Conservation (phyloP, 2,113 vertebrate genomes). For the Electrona antarctica region DNA sequence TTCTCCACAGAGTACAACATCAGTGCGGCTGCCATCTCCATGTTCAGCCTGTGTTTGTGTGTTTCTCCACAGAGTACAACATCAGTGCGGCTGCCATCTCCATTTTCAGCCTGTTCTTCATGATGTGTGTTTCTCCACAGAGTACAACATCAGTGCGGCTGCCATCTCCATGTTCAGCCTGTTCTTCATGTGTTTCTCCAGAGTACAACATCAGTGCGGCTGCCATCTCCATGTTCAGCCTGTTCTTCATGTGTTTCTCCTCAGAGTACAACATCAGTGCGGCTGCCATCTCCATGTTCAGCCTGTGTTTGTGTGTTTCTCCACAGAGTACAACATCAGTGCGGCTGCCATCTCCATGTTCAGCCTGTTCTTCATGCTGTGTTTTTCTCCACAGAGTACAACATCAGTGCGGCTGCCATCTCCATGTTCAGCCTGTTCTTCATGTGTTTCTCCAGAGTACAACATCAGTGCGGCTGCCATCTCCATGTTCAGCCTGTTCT, state of each 20-base stretch:
- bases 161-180: conserved; percentile 95
- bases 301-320: conserved; percentile 74
- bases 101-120: conserved; percentile 92
- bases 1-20: conserved; percentile 90
- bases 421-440: conserved; percentile 93
- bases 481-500: conserved; percentile 91
- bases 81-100: conserved; percentile 96
- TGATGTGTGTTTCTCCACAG: conserved; percentile 71
- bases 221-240: conserved; percentile 93
- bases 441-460: conserved; percentile 83
- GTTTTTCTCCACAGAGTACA: conserved; percentile 85
- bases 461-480: conserved; percentile 98
- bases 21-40: conserved; percentile 93
- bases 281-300: conserved; percentile 94
- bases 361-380: conserved; percentile 87
- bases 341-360: conserved; percentile 96
- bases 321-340: conserved; percentile 95
- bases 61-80: conserved; percentile 86
- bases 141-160: conserved; percentile 97
- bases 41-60: conserved; percentile 91
- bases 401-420: conserved; percentile 96
- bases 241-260: conserved; percentile 87
- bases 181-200: conserved; percentile 80
- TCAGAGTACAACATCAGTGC: conserved; percentile 98
- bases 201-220: conserved; percentile 98